Evolutionary conservation across 2,113 vertebrate genomes (phyloP), one percentile per base, ranked within the genome.

Genomic region (Amia ocellicauda): DNA sequence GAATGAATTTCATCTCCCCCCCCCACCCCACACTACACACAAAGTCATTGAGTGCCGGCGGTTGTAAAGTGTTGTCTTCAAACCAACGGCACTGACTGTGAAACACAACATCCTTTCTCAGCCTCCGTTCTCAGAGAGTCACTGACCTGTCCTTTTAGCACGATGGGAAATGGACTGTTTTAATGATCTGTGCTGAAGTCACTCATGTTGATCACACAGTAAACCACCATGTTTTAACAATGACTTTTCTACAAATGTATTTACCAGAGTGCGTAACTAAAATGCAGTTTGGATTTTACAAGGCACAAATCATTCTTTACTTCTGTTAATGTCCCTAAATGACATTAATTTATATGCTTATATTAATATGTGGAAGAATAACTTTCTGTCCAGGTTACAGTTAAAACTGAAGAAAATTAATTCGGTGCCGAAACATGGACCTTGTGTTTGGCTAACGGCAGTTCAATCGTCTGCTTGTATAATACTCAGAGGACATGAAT

Each of bases 151-250:
- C 49, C 20, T 63, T 58, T 47, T 42, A 57, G 26, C 31, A 17
- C 50, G 47, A 65, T 47, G 58, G 50, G 58, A 27, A 58, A 52
- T 28, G 52, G 42, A 14, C 50, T 29, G 13, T 36, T 65, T 65
- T 58, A 50, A 58, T 36, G 55, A 65, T 58, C 55, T 65, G 54
- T 24, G 16, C 28, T 36, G 31, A 36, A 11, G 31, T 36, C 11
- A 11, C 31, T 36, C 31, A 36, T 11, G 11, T 11, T n/a, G n/a
- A n/a, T n/a, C n/a, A n/a, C n/a, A n/a, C n/a, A 8, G 7, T 17
- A 20, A 60, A 43, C 45, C 40, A 26, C 22, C 24, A 29, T 28
- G 11, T 4, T 8, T 2, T 4, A 16, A 29, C 17, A 3, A 28
- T 4, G 16, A 8, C 8, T 10, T n/a, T 49, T 10, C 19, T 49